These are phyloP conservation scores for Wasmannia auropunctata DNA, from an alignment of 1,140 invertebrate species.

Conservation along the genomic window DNA sequence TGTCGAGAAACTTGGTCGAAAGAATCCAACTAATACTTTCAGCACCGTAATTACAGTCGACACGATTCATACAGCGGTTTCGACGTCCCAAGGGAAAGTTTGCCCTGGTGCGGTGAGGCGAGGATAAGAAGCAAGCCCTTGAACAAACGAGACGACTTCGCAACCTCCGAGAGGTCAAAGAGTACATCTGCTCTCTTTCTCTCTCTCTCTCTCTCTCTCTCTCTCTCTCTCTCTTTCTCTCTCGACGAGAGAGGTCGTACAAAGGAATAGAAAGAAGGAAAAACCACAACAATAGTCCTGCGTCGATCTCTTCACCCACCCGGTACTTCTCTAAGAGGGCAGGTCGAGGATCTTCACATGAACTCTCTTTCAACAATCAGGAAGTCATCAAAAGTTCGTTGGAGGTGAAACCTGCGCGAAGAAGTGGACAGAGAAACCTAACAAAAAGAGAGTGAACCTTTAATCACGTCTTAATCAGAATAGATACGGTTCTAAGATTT, in stretches of 20 bases:
- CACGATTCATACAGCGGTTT: conserved; percentile 63
- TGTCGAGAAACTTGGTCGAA: conserved; percentile 40
- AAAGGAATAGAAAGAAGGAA: conserved; percentile 21
- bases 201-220: no score
- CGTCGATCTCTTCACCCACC: conserved; percentile 27
- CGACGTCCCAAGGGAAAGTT: conserved; percentile 61
- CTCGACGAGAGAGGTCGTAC: conserved; percentile 14
- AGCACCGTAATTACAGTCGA: conserved; percentile 64
- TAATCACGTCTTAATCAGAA: neutral
- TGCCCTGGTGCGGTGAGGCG: neutral
- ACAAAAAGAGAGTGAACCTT: neutral
- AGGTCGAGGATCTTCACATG: conserved; percentile 30
- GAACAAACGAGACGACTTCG: conserved; percentile 62
- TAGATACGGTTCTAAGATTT: neutral
- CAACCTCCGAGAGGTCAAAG: conserved; percentile 52
- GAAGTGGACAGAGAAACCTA: neutral
- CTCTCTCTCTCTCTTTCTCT: no score
- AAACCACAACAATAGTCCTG: conserved; percentile 24
- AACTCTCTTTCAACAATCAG: conserved; percentile 34
- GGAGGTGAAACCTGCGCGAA: neutral
- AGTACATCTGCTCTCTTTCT: conserved; percentile 49
- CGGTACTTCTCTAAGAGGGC: conserved; percentile 22
- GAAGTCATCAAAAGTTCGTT: conserved; percentile 28
- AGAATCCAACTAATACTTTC: conserved; percentile 38
- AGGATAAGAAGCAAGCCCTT: conserved; percentile 48